phyloP scores from a whole-genome alignment of 2,888 invertebrate species.

The Antitype chi region DNA sequence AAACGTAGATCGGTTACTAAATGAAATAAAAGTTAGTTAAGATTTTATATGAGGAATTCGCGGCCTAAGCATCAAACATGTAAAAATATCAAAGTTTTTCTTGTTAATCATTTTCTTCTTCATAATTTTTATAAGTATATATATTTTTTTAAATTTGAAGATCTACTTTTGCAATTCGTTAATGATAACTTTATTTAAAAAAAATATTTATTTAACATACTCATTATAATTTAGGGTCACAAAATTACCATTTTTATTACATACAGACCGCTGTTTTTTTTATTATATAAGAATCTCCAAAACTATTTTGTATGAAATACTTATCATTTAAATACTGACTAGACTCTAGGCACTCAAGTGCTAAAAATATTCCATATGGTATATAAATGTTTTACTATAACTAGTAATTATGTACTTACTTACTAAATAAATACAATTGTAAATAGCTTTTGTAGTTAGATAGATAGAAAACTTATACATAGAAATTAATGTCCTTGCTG shows the following conservation, averaged over 20 bases:
- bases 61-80: slow-evolving; percentile 56
- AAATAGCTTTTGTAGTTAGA: slow-evolving; percentile 70
- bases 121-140: neutral
- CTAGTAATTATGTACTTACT: slow-evolving; percentile 66
- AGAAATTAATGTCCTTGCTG: slow-evolving; percentile 50
- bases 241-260: neutral
- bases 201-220: slow-evolving; percentile 2
- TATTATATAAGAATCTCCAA: slow-evolving; percentile 48
- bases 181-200: neutral
- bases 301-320: slow-evolving; percentile 54
- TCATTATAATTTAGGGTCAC: slow-evolving; percentile 22
- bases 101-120: neutral
- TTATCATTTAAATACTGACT: slow-evolving; percentile 43
- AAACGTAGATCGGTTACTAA: slow-evolving; percentile 54
- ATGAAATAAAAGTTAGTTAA: slow-evolving; percentile 29
- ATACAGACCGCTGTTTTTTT: slow-evolving; percentile 11
- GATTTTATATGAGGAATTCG: slow-evolving; percentile 34
- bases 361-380: slow-evolving; percentile 54
- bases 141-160: neutral
- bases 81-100: neutral
- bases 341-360: slow-evolving; percentile 43
- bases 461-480: slow-evolving; percentile 57
- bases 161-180: neutral
- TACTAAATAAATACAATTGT: slow-evolving; percentile 56
- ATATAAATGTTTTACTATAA: slow-evolving; percentile 60